A percentile compares a stretch with the other conserved stretches of the same genome.
These are phyloP conservation scores for Xanthia togata DNA, from an alignment of 2,888 invertebrate species.

Conservation along the genomic window DNA sequence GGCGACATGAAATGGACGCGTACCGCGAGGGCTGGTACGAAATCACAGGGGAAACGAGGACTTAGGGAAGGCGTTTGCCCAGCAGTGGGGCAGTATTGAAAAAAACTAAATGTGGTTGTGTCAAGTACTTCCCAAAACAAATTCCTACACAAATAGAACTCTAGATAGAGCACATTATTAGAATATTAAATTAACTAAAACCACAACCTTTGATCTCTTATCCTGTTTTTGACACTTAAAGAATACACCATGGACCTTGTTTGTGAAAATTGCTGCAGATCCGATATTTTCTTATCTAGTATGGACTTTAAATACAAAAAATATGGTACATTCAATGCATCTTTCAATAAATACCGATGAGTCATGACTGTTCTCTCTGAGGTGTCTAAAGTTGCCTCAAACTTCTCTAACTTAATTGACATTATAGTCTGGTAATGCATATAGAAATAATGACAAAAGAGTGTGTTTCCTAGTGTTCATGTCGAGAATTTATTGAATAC, in stretches of 20 bases:
- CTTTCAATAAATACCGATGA: not conserved
- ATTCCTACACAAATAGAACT: not conserved
- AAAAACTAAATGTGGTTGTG: not conserved
- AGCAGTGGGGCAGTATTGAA: too few species aligned
- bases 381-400: too few species aligned
- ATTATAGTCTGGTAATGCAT: not conserved
- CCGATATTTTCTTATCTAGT: not conserved
- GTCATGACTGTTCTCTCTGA: not conserved
- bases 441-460: not conserved
- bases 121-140: not conserved
- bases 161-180: not conserved
- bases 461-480: not conserved
- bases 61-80: too few species aligned
- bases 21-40: too few species aligned
- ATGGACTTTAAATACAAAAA: not conserved
- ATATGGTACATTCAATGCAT: not conserved
- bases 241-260: not conserved
- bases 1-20: too few species aligned
- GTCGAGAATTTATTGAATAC: not conserved
- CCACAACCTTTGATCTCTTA: not conserved
- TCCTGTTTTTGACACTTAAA: not conserved
- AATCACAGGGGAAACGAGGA: too few species aligned
- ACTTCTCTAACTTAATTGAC: not conserved
- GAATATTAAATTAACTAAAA: not conserved
- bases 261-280: not conserved